Conservation (phyloP, 2,888 invertebrate species). For the Machimus atricapillus region DNA sequence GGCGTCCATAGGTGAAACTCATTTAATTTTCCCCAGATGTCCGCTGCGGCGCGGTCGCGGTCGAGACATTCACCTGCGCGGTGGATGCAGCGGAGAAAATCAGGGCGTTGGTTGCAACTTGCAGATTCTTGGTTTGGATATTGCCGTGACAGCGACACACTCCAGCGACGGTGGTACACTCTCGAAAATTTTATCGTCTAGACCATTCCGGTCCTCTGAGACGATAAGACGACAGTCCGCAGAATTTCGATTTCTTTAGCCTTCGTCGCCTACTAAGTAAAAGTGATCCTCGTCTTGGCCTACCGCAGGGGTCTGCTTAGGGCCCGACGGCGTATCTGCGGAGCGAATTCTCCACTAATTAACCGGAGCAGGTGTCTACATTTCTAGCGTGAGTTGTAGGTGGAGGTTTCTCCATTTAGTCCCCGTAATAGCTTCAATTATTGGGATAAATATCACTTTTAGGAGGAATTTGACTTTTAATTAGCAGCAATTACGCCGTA, state of each 20-base stretch:
- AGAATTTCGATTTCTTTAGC: constrained; percentile 3
- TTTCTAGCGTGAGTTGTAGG: constrained; percentile 3
- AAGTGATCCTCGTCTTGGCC: background rate
- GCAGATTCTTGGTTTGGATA: constrained; percentile 4
- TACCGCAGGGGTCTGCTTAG: background rate
- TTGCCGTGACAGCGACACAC: background rate
- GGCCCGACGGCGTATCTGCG: background rate
- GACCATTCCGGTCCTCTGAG: background rate
- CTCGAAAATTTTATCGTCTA: background rate
- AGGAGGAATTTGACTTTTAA: constrained; percentile 13
- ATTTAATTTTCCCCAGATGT: constrained; percentile 8
- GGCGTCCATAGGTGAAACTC: background rate
- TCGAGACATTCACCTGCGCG: constrained; percentile 1
- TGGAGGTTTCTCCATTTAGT: background rate
- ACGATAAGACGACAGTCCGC: background rate
- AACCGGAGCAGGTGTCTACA: background rate
- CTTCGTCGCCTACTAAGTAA: background rate
- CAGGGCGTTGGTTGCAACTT: background rate
- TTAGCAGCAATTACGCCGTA: background rate
- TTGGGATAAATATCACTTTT: constrained; percentile 25
- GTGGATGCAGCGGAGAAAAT: constrained; percentile 1
- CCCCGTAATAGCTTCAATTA: background rate
- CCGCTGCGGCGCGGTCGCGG: background rate
- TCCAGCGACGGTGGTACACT: background rate
- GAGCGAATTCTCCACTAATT: background rate